Base-by-base conservation (phyloP, 2,888 invertebrate genomes). In the Syrista parreyssii region DNA sequence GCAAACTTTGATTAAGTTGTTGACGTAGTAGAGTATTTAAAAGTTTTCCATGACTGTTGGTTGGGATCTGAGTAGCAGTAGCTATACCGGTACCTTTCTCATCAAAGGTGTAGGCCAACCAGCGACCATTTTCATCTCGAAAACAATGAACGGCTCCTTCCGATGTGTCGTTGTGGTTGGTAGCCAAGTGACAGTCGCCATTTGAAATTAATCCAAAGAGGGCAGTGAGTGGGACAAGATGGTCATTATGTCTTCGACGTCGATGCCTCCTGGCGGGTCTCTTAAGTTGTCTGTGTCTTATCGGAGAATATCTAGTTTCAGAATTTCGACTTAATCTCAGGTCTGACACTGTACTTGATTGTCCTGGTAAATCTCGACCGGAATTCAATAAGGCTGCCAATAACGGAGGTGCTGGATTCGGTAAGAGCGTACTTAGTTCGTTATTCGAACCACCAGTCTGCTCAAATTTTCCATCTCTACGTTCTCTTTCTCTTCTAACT, bases 121-220 rank as follows among this genome's bases (percentile, higher is more conserved):
- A 97, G 86, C 96, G 96, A 71, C 97, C 97, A 85, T 95, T 94
- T 88, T 97, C 97, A 87, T 97, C 97, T 90, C 96, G 94, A 87
- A 97, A 97, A 89, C 95, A 97, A 91, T 97, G 97, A 69, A 97
- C 95, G 1, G 97, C 96, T 15, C 97, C 97, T 85, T 97, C 96
- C 3, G 93, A 94, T 4, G 93, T 92, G 0, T 97, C 97, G 87
- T 97, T 97, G 86, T 97, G 96, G 35, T 95, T 96, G 34, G 94
- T 95, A 4, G 97, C 97, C 78, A 96, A 93, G 88, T 97, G 96
- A 33, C 93, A 94, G 31, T 89, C 88, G 35, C 92, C 92, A 79
- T 92, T 91, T 12, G 92, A 91, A 80, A 92, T 88, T 1, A 92
- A 88, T 75, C 89, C 91, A 34, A 92, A 91, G 36, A 93, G 90